Percentiles rank a stretch among this genome's conserved stretches.
Evolutionary conservation across 1,140 invertebrate genomes (phyloP).

Genomic region (Drosophila ironensis): DNA sequence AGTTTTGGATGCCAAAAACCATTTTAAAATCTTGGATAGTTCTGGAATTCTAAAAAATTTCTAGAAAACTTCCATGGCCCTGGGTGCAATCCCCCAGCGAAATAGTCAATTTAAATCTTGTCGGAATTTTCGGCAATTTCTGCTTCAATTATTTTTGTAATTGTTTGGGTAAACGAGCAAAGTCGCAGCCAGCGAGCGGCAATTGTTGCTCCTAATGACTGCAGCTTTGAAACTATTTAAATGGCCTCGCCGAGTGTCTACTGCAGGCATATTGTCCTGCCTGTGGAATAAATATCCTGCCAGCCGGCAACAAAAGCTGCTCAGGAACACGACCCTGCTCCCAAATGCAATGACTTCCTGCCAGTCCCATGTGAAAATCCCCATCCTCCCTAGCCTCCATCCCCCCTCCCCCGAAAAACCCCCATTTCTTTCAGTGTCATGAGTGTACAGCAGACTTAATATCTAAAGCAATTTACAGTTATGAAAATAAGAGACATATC

Average conservation of each 20-base stretch:
- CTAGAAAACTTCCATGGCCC: neutral
- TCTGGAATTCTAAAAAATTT: too few relatives aligned
- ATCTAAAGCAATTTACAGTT: slow-evolving; percentile 82
- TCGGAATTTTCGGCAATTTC: neutral
- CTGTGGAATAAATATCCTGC: slow-evolving; percentile 40
- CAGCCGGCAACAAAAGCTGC: slow-evolving; percentile 44
- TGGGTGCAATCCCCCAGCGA: neutral
- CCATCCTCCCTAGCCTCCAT: slow-evolving; percentile 1
- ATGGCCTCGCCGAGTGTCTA: slow-evolving; percentile 9
- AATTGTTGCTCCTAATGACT: slow-evolving; percentile 46
- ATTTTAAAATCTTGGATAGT: too few relatives aligned
- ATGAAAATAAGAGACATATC: slow-evolving; percentile 81
- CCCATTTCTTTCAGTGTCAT: neutral
- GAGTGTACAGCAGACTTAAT: slow-evolving; percentile 68
- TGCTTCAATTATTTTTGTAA: slow-evolving; percentile 6
- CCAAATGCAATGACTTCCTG: slow-evolving; percentile 11
- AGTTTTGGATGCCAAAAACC: too few relatives aligned
- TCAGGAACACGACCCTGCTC: slow-evolving; percentile 27
- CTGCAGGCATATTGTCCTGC: slow-evolving; percentile 31
- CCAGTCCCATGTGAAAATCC: neutral
- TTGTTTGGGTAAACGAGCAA: slow-evolving; percentile 2
- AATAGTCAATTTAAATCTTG: neutral
- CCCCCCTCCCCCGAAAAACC: neutral
- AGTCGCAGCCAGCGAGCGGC: neutral
- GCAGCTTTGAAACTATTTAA: slow-evolving; percentile 51